Conservation (phyloP, 2,888 invertebrate genomes). For the Ptycholaimellus sp. region DNA sequence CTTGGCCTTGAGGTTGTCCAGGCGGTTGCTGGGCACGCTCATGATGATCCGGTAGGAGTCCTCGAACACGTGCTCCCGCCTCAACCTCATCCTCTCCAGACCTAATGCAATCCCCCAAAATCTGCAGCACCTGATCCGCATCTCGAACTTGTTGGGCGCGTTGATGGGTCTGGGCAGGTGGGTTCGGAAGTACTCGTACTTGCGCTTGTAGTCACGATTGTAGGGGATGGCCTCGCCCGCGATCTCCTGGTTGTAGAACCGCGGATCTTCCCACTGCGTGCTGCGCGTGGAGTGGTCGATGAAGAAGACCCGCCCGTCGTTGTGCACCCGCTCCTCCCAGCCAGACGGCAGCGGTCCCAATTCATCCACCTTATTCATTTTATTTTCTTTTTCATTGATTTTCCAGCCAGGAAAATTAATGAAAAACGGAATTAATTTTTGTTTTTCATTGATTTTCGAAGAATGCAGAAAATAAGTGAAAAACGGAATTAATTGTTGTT, state of each 20-base stretch:
- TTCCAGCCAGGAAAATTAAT: no score
- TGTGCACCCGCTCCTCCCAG: constrained; percentile 89
- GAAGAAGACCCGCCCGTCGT: constrained; percentile 87
- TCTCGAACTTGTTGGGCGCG: constrained; percentile 90
- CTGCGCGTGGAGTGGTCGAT: constrained; percentile 94
- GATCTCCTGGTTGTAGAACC: constrained; percentile 51
- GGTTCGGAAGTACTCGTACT: constrained; percentile 74
- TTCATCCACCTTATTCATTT: constrained; percentile 42
- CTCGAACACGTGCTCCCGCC: constrained; percentile 69
- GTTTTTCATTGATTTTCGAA: no score
- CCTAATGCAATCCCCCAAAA: no score
- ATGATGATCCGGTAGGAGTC: constrained; percentile 88
- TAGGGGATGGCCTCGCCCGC: constrained; percentile 95
- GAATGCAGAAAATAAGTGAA: no score
- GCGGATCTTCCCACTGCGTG: constrained; percentile 98
- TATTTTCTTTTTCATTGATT: no score
- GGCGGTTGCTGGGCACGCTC: constrained; percentile 38
- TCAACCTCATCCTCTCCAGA: constrained; percentile 62
- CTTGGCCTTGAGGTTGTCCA: constrained; percentile 81
- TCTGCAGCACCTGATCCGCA: constrained; percentile 59
- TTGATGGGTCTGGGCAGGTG: constrained; percentile 83
- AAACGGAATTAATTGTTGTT: no score
- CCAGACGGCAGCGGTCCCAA: constrained; percentile 78
- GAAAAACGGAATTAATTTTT: no score
- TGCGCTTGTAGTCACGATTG: constrained; percentile 90